phyloP scores from a whole-genome alignment of 2,113 vertebrate species.

The Pithys albifrons region DNA sequence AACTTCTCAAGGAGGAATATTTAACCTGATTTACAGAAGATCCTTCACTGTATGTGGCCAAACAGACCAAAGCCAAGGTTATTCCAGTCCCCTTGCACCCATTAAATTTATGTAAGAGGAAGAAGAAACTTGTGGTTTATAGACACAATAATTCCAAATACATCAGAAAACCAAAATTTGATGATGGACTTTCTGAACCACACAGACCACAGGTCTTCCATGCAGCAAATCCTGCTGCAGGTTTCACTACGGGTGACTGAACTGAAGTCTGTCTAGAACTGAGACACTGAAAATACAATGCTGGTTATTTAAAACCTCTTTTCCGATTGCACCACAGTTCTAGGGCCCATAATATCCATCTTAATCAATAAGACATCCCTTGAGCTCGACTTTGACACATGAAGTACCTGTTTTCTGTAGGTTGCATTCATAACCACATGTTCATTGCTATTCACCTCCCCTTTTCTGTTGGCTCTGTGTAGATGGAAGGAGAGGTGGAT shows the following conservation, averaged over 20 bases:
- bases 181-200: not conserved
- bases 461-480: not conserved
- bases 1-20: not conserved
- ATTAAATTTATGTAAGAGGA: not conserved
- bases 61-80: not conserved
- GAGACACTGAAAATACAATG: not conserved
- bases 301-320: not conserved
- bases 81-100: too few species aligned
- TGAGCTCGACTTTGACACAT: not conserved
- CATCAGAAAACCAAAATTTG: not conserved
- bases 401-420: not conserved
- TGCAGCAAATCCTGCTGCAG: not conserved
- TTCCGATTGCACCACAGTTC: not conserved
- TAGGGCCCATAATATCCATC: not conserved
- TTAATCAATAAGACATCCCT: not conserved
- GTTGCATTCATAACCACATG: not conserved
- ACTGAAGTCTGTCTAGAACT: not conserved
- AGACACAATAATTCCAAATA: not conserved
- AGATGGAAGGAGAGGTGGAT: not conserved
- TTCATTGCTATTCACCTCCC: not conserved
- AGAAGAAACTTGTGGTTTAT: not conserved
- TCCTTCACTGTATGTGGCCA: not conserved
- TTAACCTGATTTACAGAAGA: not conserved
- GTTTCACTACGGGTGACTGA: not conserved
- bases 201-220: not conserved